These are phyloP conservation scores for Perizoma affinitatum DNA, from an alignment of 2,888 invertebrate species.

Conservation along the genomic window DNA sequence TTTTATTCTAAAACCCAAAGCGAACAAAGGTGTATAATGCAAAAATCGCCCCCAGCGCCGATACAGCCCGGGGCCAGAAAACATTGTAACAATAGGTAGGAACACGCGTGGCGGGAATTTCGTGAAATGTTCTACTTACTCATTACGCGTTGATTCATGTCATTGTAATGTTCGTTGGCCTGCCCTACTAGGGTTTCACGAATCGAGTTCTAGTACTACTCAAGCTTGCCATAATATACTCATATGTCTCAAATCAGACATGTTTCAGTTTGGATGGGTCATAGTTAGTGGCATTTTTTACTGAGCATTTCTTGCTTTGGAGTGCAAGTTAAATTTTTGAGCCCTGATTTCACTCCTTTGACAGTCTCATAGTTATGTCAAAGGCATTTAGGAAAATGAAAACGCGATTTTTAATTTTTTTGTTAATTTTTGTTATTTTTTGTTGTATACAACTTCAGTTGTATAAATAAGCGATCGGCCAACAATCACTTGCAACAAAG, in stretches of 20 bases:
- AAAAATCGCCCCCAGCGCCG: constrained; percentile 27
- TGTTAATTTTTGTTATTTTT: too few relatives aligned
- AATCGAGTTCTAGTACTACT: background rate
- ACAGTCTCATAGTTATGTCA: too few relatives aligned
- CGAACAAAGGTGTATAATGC: constrained; percentile 10
- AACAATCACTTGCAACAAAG: too few relatives aligned
- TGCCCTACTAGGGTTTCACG: constrained; percentile 24
- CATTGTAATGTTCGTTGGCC: constrained; percentile 43
- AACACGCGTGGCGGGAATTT: constrained; percentile 54
- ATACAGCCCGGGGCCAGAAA: constrained; percentile 28
- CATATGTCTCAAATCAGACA: too few relatives aligned
- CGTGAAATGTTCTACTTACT: constrained; percentile 50
- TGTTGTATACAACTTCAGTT: too few relatives aligned
- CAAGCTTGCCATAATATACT: background rate
- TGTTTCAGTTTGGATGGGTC: too few relatives aligned
- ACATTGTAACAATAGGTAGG: constrained; percentile 23
- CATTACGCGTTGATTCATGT: constrained; percentile 68
- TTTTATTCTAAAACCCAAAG: background rate
- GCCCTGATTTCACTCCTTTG: too few relatives aligned
- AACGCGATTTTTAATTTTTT: too few relatives aligned
- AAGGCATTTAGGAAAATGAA: too few relatives aligned
- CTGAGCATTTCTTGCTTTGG: too few relatives aligned
- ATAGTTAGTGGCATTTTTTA: too few relatives aligned
- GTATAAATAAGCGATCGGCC: too few relatives aligned
- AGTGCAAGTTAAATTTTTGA: background rate